Percentiles rank a stretch among this genome's conserved stretches.
phyloP scores from a whole-genome alignment of 2,888 invertebrate genomes.

The Eupithecia inturbata region DNA sequence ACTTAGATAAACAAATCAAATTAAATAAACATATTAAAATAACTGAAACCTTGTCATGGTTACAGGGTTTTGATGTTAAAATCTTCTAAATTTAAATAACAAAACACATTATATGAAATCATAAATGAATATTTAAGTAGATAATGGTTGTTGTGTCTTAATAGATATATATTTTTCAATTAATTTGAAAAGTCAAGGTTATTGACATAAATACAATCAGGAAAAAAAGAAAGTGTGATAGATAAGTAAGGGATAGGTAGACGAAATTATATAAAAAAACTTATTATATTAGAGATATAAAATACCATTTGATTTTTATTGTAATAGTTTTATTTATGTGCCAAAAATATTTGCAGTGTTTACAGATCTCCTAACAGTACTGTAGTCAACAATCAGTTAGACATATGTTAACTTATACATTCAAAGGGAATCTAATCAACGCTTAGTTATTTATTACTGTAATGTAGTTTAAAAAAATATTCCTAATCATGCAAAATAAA shows the following conservation, averaged over 20 bases:
- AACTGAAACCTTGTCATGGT: slow-evolving; percentile 26
- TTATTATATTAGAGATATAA: slow-evolving; percentile 16
- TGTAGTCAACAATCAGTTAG: neutral
- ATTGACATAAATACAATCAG: slow-evolving; percentile 20
- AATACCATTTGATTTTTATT: slow-evolving; percentile 13
- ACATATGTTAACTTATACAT: neutral
- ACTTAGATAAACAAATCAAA: slow-evolving; percentile 4
- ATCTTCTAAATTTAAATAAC: neutral
- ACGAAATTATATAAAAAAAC: slow-evolving; percentile 11
- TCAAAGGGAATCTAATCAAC: neutral
- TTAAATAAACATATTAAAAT: neutral
- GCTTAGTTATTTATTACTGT: neutral
- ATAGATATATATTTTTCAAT: slow-evolving; percentile 71
- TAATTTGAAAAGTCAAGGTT: slow-evolving; percentile 55
- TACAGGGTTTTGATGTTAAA: slow-evolving; percentile 27
- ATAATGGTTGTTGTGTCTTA: slow-evolving; percentile 64
- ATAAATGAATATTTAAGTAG: slow-evolving; percentile 5
- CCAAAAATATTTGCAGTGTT: slow-evolving; percentile 44
- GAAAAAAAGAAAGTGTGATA: slow-evolving; percentile 39
- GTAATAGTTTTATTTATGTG: slow-evolving; percentile 40
- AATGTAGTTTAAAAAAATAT: neutral
- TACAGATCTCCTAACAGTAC: slow-evolving; percentile 40
- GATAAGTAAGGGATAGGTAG: slow-evolving; percentile 36
- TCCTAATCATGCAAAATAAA: neutral
- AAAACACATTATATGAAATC: neutral